Conservation (phyloP, 2,888 invertebrate species). For the Mythimna impura region DNA sequence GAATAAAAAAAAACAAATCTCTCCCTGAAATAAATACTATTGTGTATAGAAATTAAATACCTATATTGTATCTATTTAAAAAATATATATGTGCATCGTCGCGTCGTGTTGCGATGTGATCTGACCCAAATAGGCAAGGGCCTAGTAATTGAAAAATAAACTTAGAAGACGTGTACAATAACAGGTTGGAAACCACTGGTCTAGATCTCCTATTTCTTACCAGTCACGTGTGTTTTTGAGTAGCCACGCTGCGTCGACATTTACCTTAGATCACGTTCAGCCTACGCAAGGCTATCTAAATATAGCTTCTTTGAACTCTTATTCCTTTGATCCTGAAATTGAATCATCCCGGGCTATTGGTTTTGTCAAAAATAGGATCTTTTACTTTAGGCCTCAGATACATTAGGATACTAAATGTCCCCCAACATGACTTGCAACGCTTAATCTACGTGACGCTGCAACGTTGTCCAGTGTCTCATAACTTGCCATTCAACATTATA, state of each 20-base stretch:
- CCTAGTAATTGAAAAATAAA: not conserved
- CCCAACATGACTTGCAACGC: not conserved
- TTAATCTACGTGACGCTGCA: no score
- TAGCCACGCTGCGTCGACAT: conserved; percentile 38
- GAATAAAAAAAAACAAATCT: no score
- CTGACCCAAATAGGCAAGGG: not conserved
- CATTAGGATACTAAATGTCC: no score
- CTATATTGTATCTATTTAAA: no score
- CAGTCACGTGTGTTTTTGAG: conserved; percentile 41
- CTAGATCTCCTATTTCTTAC: conserved; percentile 22
- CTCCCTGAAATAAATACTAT: no score
- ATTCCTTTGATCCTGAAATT: conserved; percentile 28
- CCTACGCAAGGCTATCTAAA: conserved; percentile 8
- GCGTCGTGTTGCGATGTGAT: not conserved
- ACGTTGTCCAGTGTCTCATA: not conserved
- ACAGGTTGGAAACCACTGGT: not conserved
- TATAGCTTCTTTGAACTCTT: conserved; percentile 18
- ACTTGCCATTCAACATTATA: not conserved
- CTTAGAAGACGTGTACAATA: no score
- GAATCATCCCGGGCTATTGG: not conserved
- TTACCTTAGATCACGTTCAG: conserved; percentile 42
- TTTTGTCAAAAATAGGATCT: not conserved
- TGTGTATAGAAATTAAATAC: no score
- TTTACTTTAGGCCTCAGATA: not conserved
- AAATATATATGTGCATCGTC: no score